phyloP scores from a whole-genome alignment of 2,113 vertebrate genomes.

The Hipposideros armiger region DNA sequence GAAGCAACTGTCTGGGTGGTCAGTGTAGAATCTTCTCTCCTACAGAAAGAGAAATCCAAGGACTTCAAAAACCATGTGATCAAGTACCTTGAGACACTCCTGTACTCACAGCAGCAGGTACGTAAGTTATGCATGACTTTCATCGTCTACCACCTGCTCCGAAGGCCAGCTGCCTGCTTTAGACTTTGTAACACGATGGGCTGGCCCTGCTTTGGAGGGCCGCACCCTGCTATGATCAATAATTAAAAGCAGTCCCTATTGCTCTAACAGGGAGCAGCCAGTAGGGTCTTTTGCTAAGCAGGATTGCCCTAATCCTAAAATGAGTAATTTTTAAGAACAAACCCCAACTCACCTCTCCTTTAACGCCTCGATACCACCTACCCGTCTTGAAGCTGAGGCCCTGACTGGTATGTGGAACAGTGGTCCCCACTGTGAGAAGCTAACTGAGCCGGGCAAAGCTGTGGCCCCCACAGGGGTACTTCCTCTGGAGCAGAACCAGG shows the following conservation, averaged over 20 bases:
- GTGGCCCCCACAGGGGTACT: neutral
- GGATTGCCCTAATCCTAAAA: neutral
- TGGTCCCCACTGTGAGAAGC: neutral
- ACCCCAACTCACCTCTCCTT: neutral
- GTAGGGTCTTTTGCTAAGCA: conserved; percentile 3
- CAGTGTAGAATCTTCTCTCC: conserved; percentile 65
- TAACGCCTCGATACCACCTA: neutral
- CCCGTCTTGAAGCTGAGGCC: neutral
- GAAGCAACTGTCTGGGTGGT: neutral
- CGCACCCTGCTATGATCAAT: neutral
- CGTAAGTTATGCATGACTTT: conserved; percentile 48
- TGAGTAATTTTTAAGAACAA: neutral
- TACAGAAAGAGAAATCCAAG: conserved; percentile 96
- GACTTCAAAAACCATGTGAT: conserved; percentile 95
- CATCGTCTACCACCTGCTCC: neutral
- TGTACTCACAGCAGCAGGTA: conserved; percentile 98
- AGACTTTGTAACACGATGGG: neutral
- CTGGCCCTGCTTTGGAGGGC: neutral
- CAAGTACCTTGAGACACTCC: conserved; percentile 94
- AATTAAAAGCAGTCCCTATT: neutral
- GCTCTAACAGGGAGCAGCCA: neutral
- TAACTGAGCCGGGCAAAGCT: neutral
- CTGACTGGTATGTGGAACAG: neutral
- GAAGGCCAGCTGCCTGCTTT: neutral
- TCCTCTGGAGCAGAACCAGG: neutral